Evolutionary conservation across 2,888 invertebrate genomes (phyloP).

Genomic region (Oscheius myriophilus): DNA sequence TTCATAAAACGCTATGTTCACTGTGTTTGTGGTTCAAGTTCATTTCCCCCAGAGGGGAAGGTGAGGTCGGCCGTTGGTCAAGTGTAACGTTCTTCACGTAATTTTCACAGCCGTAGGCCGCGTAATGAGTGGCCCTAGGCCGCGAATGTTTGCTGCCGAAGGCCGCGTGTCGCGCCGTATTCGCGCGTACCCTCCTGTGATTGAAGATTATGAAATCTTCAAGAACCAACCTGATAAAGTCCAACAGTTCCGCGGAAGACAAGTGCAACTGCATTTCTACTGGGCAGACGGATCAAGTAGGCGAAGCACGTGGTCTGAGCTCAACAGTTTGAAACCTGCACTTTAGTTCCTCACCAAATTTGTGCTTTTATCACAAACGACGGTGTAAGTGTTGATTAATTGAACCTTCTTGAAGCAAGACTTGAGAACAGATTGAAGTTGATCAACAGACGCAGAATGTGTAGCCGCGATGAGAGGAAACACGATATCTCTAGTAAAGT

Average conservation of each 20-base stretch:
- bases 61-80: no score
- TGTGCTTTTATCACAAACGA: conserved; percentile 3
- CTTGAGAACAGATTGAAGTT: background rate
- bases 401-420: background rate
- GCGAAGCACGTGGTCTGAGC: conserved; percentile 6
- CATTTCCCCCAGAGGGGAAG: no score
- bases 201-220: no score
- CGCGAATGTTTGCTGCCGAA: no score
- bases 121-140: no score
- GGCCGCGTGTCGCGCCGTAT: no score
- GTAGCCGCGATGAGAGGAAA: background rate
- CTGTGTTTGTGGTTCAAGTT: no score
- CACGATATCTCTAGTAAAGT: conserved; percentile 1
- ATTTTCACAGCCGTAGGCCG: background rate
- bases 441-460: background rate
- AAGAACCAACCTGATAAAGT: conserved; percentile 5
- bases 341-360: conserved; percentile 7
- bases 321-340: background rate
- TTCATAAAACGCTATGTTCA: no score
- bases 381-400: background rate
- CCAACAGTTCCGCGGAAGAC: conserved; percentile 1
- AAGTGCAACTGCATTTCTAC: background rate
- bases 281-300: conserved; percentile 7
- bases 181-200: no score
- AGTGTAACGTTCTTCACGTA: no score